A percentile compares a stretch with the other conserved stretches of the same genome.
phyloP scores from a whole-genome alignment of 64 coral and sea anemone genomes.

The Stichodactyla mertensii region DNA sequence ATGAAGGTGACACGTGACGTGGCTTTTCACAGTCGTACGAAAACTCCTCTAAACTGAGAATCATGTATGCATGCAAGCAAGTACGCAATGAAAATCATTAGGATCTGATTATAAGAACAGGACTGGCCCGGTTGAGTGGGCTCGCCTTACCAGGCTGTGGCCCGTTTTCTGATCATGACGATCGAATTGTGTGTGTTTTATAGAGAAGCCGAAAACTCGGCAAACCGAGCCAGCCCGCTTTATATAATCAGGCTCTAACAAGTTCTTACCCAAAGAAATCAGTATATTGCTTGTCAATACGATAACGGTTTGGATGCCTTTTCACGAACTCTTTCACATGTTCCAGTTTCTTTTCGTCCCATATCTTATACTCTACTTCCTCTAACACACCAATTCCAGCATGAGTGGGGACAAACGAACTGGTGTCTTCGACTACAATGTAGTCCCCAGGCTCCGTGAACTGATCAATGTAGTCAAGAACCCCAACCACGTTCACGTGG shows the following conservation, averaged over 20 bases:
- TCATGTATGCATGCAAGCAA: too few species aligned
- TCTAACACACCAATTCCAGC: slow-evolving; percentile 16
- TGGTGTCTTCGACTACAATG: slow-evolving; percentile 49
- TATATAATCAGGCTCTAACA: neutral
- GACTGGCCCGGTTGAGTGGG: too few species aligned
- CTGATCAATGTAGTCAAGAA: slow-evolving; percentile 41
- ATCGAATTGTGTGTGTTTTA: too few species aligned
- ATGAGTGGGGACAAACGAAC: neutral
- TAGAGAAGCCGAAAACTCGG: too few species aligned
- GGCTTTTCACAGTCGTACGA: too few species aligned
- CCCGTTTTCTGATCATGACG: too few species aligned
- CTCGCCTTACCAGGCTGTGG: too few species aligned
- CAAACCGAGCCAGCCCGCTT: neutral
- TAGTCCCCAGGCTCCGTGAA: slow-evolving; percentile 52
- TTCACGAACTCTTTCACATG: slow-evolving; percentile 28
- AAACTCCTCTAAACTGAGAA: too few species aligned
- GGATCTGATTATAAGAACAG: too few species aligned
- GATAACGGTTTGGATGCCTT: slow-evolving; percentile 28
- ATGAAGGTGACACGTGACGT: too few species aligned
- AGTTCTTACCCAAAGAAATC: slow-evolving; percentile 53
- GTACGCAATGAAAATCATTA: too few species aligned
- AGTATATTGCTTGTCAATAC: slow-evolving; percentile 43
- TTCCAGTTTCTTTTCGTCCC: neutral
- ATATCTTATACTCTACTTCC: neutral
- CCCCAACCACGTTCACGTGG: slow-evolving; percentile 34